phyloP scores from a whole-genome alignment of 1,140 invertebrate genomes.

The Bombyx mandarina region DNA sequence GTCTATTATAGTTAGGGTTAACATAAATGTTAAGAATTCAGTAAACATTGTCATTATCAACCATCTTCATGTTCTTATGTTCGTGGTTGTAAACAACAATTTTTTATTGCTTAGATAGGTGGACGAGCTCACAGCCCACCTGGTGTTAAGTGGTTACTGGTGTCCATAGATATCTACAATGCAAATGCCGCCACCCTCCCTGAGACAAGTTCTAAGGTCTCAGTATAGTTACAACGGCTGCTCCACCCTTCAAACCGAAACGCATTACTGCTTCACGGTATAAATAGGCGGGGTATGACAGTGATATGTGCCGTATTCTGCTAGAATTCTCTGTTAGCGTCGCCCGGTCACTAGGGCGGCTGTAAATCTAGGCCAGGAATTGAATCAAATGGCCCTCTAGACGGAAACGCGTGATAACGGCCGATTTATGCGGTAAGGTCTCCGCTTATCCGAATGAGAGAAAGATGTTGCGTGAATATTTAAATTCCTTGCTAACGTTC shows the following conservation, averaged over 20 bases:
- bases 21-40: not conserved
- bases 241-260: too few relatives aligned
- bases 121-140: too few relatives aligned
- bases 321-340: constrained; percentile 3
- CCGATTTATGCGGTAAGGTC: constrained; percentile 33
- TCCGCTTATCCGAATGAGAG: constrained; percentile 9
- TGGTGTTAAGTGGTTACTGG: too few relatives aligned
- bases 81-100: not conserved
- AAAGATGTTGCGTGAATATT: constrained; percentile 16
- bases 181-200: too few relatives aligned
- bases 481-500: constrained; percentile 10
- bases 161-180: too few relatives aligned
- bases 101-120: too few relatives aligned
- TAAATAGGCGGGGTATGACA: too few relatives aligned
- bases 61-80: not conserved
- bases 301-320: not conserved
- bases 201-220: too few relatives aligned
- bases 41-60: not conserved
- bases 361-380: constrained; percentile 41
- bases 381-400: constrained; percentile 45
- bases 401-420: constrained; percentile 37
- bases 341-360: constrained; percentile 12
- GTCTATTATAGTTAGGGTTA: too few relatives aligned
- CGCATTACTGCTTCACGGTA: too few relatives aligned
- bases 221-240: too few relatives aligned